Evolutionary conservation across 2,797 vertebrate species (phyloP), one percentile per base, ranked within the genome.

Genomic region (Emys orbicularis): DNA sequence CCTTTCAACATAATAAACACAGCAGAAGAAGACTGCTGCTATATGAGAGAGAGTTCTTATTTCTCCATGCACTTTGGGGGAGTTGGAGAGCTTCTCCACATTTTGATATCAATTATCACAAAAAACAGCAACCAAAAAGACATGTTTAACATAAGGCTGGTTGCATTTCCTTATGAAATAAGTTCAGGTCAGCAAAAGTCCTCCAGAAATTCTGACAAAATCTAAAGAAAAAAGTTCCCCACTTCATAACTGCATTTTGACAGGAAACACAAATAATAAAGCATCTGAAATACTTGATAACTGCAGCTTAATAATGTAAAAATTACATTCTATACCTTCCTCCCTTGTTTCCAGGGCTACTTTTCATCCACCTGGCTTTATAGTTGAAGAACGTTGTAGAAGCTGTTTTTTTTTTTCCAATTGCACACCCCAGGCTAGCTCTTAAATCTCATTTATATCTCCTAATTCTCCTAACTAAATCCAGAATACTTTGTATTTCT

Each of bases 361-460:
- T 90, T 87, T 95, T 94, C 52, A 90, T 86, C 59, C 89, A 11
- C 9, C 7, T 49, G 52, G 29, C 89, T 29, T 83, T 80, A 93
- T 10, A 83, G 12, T 25, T 84, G 80, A 74, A 81, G 56, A 94
- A 87, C 49, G 56, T 72, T 47, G 61, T 41, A 72, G 89, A 92
- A 80, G 86, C 68, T 86, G 88, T 85, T 72, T 82, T 87, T 72
- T n/a, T 61, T 84, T 88, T 72, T 61, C 88, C 50, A 29, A 2
- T 83, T 84, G n/a, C 68, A 74, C 11, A 94, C 93, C 53, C 34
- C 8, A 23, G 3, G 3, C 6, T 53, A 93, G 85, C 72, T 37
- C 52, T 90, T 91, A 91, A 94, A 94, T 83, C 34, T 89, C 68
- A 93, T 6, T 81, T 57, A 23, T 11, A 59, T 90, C 80, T 23